Evolutionary conservation across 2,888 invertebrate species (phyloP), one percentile per base, ranked within the genome.

Genomic region (Pachliopta kotzebuea): DNA sequence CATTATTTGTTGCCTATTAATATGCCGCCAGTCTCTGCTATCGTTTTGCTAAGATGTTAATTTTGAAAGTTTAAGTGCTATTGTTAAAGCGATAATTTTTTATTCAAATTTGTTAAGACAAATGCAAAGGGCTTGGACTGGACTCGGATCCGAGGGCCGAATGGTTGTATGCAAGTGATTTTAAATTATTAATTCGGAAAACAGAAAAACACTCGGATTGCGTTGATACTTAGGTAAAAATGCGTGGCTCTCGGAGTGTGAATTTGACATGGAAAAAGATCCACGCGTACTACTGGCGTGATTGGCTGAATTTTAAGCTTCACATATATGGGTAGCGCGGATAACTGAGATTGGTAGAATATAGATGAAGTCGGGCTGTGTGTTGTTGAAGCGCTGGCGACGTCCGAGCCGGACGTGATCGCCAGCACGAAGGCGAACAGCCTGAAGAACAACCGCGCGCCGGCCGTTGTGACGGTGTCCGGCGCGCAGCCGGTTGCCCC

Each of bases 381-480:
- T 62, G 50, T 59, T 53, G 42, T 59, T 45, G 29, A 79, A 85
- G 88, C 86, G 72, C 76, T 92, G 67, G 90, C 92, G 57, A 91
- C 94, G 81, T 94, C 95, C 79, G 98, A 98, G 85, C 98, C 98
- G 2, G 98, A 98, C 88, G 97, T 98, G 76, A 97, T 98, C 74
- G 97, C 97, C 66, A 98, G 98, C 88, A 97, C 98, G 69, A 98
- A 98, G 80, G 90, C 94, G 65, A 88, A 90, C 85, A 84, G 90
- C 68, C 73, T 90, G 70, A 88, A 90, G 79, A 81, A 83, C 68
- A 70, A 63, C 62, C 79, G 85, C 94, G 58, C 96, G 14, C 60
- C 76, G 31, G 75, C 76, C 17, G 78, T 78, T 49, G 83, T 82
- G 54, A 74, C 83, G n/a, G 74, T 79, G 52, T 77, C 76, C 23